Evolutionary conservation across 2,888 invertebrate species (phyloP), one percentile per base, ranked within the genome.

Genomic region (Scotopteryx bipunctaria): DNA sequence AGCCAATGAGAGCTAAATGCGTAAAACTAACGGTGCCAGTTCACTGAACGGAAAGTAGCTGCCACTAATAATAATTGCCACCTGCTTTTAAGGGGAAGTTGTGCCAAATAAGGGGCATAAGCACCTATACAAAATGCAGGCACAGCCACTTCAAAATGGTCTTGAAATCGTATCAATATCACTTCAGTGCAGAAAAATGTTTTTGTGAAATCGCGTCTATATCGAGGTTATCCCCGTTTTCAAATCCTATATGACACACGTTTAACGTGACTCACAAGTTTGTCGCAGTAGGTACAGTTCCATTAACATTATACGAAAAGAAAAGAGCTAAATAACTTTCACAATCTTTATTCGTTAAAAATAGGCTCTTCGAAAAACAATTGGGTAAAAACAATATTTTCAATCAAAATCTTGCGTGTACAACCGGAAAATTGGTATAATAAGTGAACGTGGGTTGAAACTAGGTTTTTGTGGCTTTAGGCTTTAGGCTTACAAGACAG

Each of bases 11-110:
- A 86, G 68, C 83, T 83, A 80, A 82, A 84, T 83, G 83, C 83
- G 85, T 86, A 78, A 82, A 84, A 69, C 73, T 88, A 89, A 89
- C 89, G 88, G 89, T 85, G 77, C 75, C 80, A 67, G 88, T 87
- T 89, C 88, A 86, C 73, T 76, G 88, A 82, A 86, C 89, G 72
- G 83, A 83, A 85, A 82, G 82, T 82, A n/a, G 81, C 78, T 75
- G 65, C 71, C 77, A 70, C 74, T 80, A 85, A 86, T 86, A 86
- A 87, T 86, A 87, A 83, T 82, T 69, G 71, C 77, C 85, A 86
- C 82, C 81, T 84, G 84, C 75, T 78, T 64, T 66, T 66, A 72
- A 76, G 74, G 77, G 83, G 83, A 82, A 82, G 81, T 76, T 68
- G 57, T 63, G 70, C 69, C 48, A 36, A 48, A 49, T 44, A 54